phyloP scores from a whole-genome alignment of 2,113 vertebrate genomes.

The Isurus oxyrinchus region DNA sequence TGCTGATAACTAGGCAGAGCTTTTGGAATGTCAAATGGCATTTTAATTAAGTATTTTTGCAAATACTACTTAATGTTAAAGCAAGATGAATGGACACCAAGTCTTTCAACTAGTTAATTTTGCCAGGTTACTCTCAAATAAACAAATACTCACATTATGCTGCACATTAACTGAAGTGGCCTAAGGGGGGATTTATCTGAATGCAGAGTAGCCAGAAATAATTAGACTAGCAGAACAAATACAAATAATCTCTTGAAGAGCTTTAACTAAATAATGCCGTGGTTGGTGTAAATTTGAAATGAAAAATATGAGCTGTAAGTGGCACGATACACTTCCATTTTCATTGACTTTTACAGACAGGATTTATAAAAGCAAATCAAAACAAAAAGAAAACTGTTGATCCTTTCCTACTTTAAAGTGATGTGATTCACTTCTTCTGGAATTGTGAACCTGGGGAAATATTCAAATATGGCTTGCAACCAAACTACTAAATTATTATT shows the following conservation, averaged over 20 bases:
- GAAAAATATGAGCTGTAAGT: neutral
- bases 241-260: conserved; percentile 18
- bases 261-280: neutral
- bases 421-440: neutral
- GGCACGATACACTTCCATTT: neutral
- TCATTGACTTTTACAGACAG: neutral
- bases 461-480: neutral
- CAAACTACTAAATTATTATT: neutral
- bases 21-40: neutral
- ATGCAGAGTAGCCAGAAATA: conserved; percentile 17
- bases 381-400: neutral
- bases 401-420: neutral
- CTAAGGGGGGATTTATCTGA: conserved; percentile 23
- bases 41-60: conserved; percentile 14
- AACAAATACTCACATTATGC: neutral
- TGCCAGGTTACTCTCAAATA: neutral
- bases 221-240: conserved; percentile 24
- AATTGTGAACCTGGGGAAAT: neutral
- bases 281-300: neutral
- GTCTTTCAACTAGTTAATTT: conserved; percentile 9
- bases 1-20: neutral
- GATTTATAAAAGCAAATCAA: neutral
- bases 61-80: conserved; percentile 10
- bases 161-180: conserved; percentile 27
- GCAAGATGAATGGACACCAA: neutral